Evolutionary conservation across 2,888 invertebrate species (phyloP), one percentile per base, ranked within the genome.

Genomic region (Andricus quercusramuli): DNA sequence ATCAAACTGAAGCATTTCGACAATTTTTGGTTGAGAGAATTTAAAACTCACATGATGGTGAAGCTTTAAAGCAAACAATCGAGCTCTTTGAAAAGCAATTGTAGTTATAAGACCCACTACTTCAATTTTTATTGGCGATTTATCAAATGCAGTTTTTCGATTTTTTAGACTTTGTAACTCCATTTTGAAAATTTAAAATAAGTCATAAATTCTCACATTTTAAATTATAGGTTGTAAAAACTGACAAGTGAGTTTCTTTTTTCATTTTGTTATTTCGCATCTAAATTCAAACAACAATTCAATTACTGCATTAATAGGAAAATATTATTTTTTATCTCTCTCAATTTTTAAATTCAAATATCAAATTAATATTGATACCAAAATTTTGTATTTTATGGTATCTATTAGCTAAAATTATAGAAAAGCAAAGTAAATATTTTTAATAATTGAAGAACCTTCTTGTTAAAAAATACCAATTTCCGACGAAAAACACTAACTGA

Each of bases 1-100:
- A 83, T 94, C 94, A 0, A 93, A 90, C 47, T 88, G 87, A 78
- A 86, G 82, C 87, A 87, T 85, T 79, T 82, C 86, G 47, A 76
- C 70, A 79, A 88, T 84, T 84, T 86, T 82, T 1, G 88, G 87
- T 4, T 15, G 4, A 11, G 82, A 56, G 81, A 84, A 88, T 82
- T 83, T 85, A 51, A 82, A 79, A 17, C 86, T 78, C 47, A 86
- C 83, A 83, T 85, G 83, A n/a, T 81, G 81, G 80, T 82, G 70
- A 4, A 88, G 78, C 70, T 86, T 87, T 37, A 83, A 67, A 29
- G 86, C 87, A 51, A 82, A 85, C 66, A 88, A 80, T 65, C 86
- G 83, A 20, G 88, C 87, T 78, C 81, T 88, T 70, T 88, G 88
- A 76, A 87, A 88, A 66, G 83, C 85, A 59, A 84, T 76, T 2